Evolutionary conservation across 2,888 invertebrate genomes (phyloP), one percentile per base, ranked within the genome.

Genomic region (Aspidiotus destructor): DNA sequence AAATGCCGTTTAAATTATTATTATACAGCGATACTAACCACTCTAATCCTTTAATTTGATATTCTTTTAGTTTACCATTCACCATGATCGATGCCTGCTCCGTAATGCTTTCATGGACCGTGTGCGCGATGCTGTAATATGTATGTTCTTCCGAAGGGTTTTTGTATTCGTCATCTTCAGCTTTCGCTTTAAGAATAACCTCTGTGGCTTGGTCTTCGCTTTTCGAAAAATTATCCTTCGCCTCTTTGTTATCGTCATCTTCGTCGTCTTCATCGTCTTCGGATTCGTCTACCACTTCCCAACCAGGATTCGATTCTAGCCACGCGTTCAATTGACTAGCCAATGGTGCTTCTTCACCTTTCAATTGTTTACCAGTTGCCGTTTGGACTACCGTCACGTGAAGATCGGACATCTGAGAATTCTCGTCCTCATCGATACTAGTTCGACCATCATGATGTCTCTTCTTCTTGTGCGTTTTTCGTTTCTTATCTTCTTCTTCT

Each of bases 11-110:
- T 72, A 99, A 80, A 78, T 97, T 98, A 79, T 99, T 99, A 79
- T 99, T 99, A 80, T 95, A 98, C 65, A 99, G 79, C 0, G 98
- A 99, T 1, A 99, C 97, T 76, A 99, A 81, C 99, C 99, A 99
- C 80, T 99, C 97, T 72, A 99, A 80, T 72, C 99, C 98, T 83
- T 90, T 92, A 73, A 93, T 85, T 80, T 99, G 99, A 77, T 99
- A 99, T 78, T 97, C 97, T 77, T 99, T 99, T 28, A 99, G 82
- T 72, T 85, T 83, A 68, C 98, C 98, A 76, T 95, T 95, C 13
- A 97, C 91, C 84, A 99, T 82, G 74, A 97, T 92, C 70, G 86
- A 84, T 58, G 98, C 87, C 81, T 99, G 99, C 77, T 96, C 94
- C 0, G 86, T 87, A 54, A 99, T 91, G 72, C 86, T 86, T 80